Percentiles rank a stretch among this genome's conserved stretches.
phyloP scores from a whole-genome alignment of 2,888 invertebrate species.

The Gnatocerus cornutus region DNA sequence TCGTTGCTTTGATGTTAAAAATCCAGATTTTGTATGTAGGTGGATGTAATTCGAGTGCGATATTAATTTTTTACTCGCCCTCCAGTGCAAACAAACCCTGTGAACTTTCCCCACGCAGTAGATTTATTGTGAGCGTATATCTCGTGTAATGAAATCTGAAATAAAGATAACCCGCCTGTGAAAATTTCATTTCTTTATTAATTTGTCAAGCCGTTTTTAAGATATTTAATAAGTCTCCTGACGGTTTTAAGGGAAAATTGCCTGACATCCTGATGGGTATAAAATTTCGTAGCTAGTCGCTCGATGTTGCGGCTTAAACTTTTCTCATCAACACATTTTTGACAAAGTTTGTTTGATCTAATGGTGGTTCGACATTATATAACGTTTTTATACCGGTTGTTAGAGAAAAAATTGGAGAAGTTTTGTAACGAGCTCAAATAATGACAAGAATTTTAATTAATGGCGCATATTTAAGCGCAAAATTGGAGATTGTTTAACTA shows the following conservation, averaged over 20 bases:
- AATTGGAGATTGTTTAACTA: constrained; percentile 3
- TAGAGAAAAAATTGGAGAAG: constrained; percentile 11
- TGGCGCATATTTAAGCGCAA: constrained; percentile 4
- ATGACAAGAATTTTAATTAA: constrained; percentile 13
- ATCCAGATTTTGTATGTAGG: too few relatives aligned
- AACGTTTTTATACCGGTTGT: constrained; percentile 7
- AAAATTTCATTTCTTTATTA: constrained; percentile 11
- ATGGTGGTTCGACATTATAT: constrained; percentile 20
- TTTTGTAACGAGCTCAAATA: constrained; percentile 3
- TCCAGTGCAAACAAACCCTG: constrained; percentile 3
- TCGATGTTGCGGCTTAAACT: constrained; percentile 25
- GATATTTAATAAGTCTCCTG: constrained; percentile 15
- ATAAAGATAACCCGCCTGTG: background rate
- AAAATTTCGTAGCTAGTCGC: constrained; percentile 25
- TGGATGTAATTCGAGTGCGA: constrained; percentile 11
- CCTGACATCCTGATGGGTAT: constrained; percentile 16
- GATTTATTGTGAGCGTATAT: constrained; percentile 1
- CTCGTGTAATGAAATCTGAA: constrained; percentile 20
- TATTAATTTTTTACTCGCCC: constrained; percentile 12
- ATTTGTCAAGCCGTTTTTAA: constrained; percentile 15
- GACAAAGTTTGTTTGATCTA: constrained; percentile 28
- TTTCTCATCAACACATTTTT: constrained; percentile 38
- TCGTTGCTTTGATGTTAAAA: too few relatives aligned
- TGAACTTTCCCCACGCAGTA: background rate
- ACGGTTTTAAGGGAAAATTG: constrained; percentile 10